Percentiles rank a stretch among this genome's conserved stretches.
Evolutionary conservation across 1,140 invertebrate genomes (phyloP).

Genomic region (Samia ricini): DNA sequence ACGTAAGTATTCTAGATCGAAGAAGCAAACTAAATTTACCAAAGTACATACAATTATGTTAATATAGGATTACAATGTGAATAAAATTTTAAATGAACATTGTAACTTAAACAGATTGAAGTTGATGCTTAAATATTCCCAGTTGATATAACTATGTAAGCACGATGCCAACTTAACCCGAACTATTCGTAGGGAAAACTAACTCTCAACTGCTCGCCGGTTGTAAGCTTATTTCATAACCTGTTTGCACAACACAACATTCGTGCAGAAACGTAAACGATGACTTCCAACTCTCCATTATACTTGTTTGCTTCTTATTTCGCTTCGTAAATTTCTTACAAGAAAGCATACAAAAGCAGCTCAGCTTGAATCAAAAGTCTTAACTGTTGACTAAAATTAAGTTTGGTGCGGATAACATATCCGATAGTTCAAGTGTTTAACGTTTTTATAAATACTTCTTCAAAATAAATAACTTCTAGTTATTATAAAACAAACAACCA

Average conservation of each 20-base stretch:
- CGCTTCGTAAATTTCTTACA: constrained; percentile 42
- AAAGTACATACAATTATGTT: too few species aligned
- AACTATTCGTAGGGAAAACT: constrained; percentile 33
- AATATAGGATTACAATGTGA: too few species aligned
- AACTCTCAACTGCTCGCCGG: constrained; percentile 33
- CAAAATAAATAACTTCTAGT: constrained; percentile 1
- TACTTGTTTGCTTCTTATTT: constrained; percentile 53
- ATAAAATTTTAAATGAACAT: background rate
- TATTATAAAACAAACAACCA: background rate
- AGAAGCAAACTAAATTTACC: too few species aligned
- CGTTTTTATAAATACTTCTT: constrained; percentile 3
- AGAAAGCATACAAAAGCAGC: constrained; percentile 29
- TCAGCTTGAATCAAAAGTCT: background rate
- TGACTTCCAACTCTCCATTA: constrained; percentile 38
- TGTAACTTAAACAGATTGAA: background rate
- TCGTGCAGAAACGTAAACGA: constrained; percentile 46
- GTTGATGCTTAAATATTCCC: background rate
- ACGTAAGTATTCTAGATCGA: too few species aligned
- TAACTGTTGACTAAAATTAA: background rate
- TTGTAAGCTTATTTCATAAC: constrained; percentile 35
- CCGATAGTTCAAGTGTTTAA: background rate
- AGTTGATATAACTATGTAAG: constrained; percentile 4
- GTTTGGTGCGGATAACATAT: background rate
- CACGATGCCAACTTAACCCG: constrained; percentile 9
- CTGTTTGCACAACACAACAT: constrained; percentile 34